Conservation (phyloP, 1,140 invertebrate genomes). For the Oncopeltus fasciatus region DNA sequence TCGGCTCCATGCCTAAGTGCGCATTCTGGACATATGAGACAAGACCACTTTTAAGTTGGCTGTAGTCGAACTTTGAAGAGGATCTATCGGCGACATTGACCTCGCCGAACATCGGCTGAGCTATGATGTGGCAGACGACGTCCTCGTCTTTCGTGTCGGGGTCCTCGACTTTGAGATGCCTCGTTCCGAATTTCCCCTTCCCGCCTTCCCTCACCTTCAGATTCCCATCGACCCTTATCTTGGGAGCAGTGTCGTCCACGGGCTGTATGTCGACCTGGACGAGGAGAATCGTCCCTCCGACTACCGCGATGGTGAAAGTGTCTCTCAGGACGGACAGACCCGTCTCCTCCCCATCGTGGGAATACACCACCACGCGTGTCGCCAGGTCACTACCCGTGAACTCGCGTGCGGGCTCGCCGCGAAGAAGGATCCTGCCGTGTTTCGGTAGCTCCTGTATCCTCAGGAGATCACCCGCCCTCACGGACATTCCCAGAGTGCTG, state of each 20-base stretch:
- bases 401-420: neutral
- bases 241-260: constrained; percentile 8
- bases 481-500: neutral
- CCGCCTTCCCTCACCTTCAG: constrained; percentile 7
- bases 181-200: neutral
- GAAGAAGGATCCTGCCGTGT: neutral
- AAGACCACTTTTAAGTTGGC: neutral
- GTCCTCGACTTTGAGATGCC: neutral
- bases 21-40: constrained; percentile 4
- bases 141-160: constrained; percentile 9
- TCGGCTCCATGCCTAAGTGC: constrained; percentile 1
- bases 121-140: constrained; percentile 3
- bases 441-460: neutral
- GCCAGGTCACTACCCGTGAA: neutral
- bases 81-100: neutral
- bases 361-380: neutral
- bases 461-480: neutral
- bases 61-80: neutral
- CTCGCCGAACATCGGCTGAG: neutral
- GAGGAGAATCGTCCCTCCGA: neutral
- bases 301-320: neutral
- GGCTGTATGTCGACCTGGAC: constrained; percentile 9
- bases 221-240: neutral
- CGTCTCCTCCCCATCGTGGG: neutral
- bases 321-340: neutral